Conservation (phyloP, 1,140 invertebrate genomes). For the Neocloeon triangulifer region DNA sequence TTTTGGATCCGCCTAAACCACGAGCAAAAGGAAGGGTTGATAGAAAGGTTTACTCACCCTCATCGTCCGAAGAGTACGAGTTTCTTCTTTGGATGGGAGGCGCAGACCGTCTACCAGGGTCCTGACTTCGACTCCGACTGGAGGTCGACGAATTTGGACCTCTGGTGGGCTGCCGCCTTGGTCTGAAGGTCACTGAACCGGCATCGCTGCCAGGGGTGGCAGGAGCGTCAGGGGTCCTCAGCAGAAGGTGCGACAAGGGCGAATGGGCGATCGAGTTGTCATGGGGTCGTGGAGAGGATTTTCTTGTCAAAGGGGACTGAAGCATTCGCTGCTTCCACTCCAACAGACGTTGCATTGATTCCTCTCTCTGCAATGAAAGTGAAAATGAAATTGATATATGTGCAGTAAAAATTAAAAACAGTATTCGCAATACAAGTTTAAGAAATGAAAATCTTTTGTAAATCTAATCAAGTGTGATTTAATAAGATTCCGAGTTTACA, state of each 20-base stretch:
- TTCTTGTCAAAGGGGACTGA: slow-evolving; percentile 57
- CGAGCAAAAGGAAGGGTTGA: no score
- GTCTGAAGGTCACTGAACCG: slow-evolving; percentile 16
- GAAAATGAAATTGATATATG: slow-evolving; percentile 2
- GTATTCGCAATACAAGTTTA: no score
- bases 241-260: no score
- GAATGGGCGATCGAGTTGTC: no score
- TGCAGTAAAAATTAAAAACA: no score
- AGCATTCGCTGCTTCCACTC: slow-evolving; percentile 88
- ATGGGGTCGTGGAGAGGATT: slow-evolving; percentile 2
- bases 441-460: no score
- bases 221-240: no score
- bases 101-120: slow-evolving; percentile 18
- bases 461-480: no score
- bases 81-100: slow-evolving; percentile 37
- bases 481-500: no score
- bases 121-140: slow-evolving; percentile 20
- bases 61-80: slow-evolving; percentile 67
- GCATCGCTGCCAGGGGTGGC: slow-evolving; percentile 12
- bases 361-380: slow-evolving; percentile 36
- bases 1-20: no score
- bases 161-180: not conserved
- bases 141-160: not conserved
- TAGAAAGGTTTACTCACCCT: no score
- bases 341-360: slow-evolving; percentile 71